Evolutionary conservation across 2,797 vertebrate genomes (phyloP).

Genomic region (Rhodeus uyekii): DNA sequence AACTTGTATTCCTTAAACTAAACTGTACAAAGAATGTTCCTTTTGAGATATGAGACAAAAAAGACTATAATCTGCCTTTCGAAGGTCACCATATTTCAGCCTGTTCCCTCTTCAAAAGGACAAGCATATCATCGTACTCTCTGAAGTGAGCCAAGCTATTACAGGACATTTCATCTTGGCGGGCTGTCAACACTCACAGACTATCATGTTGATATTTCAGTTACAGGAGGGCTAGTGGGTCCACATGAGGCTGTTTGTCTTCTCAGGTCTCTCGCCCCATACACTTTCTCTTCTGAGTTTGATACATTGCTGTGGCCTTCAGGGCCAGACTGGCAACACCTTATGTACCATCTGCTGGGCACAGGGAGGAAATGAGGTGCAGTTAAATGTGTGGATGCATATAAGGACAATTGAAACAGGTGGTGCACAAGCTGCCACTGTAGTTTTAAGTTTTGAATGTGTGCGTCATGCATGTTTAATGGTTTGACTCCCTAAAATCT

Average conservation of each 20-base stretch:
- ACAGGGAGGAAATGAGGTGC: constrained; percentile 9
- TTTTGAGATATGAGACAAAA: not conserved
- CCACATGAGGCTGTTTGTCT: constrained; percentile 36
- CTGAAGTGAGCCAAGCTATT: constrained; percentile 25
- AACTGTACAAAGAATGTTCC: not conserved
- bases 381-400: constrained; percentile 29
- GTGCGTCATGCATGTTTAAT: constrained; percentile 11
- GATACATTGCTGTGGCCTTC: constrained; percentile 23
- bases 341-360: constrained; percentile 47
- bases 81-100: constrained; percentile 29
- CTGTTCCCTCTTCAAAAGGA: constrained; percentile 23
- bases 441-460: constrained; percentile 1
- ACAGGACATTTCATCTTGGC: constrained; percentile 38
- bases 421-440: constrained; percentile 24
- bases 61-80: not conserved
- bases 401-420: constrained; percentile 33
- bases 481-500: not conserved
- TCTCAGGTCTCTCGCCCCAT: constrained; percentile 9
- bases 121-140: constrained; percentile 32
- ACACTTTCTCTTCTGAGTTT: constrained; percentile 17
- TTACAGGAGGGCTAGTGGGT: constrained; percentile 15
- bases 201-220: constrained; percentile 38
- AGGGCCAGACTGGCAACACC: constrained; percentile 30
- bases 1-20: no score
- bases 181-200: constrained; percentile 33